Conservation (phyloP, 2,797 vertebrate genomes). For the Capromys pilorides region DNA sequence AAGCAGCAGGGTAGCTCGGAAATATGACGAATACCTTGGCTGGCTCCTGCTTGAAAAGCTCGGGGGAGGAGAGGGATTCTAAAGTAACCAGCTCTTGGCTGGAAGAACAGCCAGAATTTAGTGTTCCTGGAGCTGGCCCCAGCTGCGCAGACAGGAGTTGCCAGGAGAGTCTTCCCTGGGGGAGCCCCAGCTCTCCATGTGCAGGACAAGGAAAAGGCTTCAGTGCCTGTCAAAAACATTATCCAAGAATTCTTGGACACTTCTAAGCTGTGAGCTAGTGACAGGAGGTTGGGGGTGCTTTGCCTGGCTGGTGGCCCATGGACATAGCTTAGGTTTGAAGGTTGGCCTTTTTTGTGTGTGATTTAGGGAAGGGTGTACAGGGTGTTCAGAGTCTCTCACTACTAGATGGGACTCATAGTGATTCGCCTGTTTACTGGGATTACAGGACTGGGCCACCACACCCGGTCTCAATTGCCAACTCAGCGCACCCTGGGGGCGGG, state of each 20-base stretch:
- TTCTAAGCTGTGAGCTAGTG: conserved; percentile 63
- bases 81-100: conserved; percentile 84
- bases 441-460: too few species aligned
- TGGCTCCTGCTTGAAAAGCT: conserved; percentile 80
- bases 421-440: too few species aligned
- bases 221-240: conserved; percentile 84
- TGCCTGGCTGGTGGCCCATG: background rate
- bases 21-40: conserved; percentile 86
- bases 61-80: conserved; percentile 75
- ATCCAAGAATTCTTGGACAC: conserved; percentile 80
- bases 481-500: too few species aligned
- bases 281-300: background rate
- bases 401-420: too few species aligned
- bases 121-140: conserved; percentile 85
- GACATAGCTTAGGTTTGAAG: background rate
- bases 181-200: conserved; percentile 76
- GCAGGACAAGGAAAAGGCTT: conserved; percentile 77
- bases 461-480: too few species aligned
- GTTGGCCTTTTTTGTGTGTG: background rate
- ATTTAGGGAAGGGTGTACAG: too few species aligned
- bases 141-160: conserved; percentile 80
- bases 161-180: conserved; percentile 83
- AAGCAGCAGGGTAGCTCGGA: conserved; percentile 84
- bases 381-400: too few species aligned
- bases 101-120: conserved; percentile 84